These are phyloP conservation scores for Erebia palarica DNA, from an alignment of 2,888 invertebrate genomes.

Conservation along the genomic window DNA sequence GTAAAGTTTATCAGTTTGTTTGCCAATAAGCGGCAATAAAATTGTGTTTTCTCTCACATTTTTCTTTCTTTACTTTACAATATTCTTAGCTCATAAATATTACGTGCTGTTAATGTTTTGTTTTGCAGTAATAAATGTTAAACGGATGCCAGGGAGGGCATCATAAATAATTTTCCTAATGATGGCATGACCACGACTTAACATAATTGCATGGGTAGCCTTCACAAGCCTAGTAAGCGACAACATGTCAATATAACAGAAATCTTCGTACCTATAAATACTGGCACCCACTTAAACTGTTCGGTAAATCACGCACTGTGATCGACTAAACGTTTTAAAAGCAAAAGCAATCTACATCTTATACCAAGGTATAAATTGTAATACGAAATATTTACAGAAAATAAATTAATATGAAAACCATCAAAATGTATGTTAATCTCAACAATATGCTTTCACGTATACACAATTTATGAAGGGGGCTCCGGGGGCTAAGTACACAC, in stretches of 20 bases:
- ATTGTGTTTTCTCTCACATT: not conserved
- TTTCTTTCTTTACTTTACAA: not conserved
- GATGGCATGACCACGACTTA: constrained; percentile 31
- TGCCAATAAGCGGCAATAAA: not conserved
- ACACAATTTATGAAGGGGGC: too few species aligned
- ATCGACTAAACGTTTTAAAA: not conserved
- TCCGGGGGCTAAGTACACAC: not conserved
- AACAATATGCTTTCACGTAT: too few species aligned
- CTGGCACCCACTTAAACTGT: not conserved
- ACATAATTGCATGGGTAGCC: constrained; percentile 26
- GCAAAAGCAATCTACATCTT: too few species aligned
- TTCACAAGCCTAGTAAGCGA: constrained; percentile 27
- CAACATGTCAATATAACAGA: constrained; percentile 33
- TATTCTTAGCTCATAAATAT: not conserved
- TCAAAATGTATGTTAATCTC: too few species aligned
- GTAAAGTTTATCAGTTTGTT: not conserved
- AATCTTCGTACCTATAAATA: constrained; percentile 13
- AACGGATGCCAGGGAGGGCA: constrained; percentile 27
- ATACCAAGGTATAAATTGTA: too few species aligned
- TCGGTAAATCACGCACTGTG: not conserved
- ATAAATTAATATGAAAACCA: too few species aligned
- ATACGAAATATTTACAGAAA: too few species aligned
- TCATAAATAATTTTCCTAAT: constrained; percentile 30
- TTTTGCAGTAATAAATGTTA: constrained; percentile 19
- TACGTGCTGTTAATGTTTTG: constrained; percentile 16